Conservation (phyloP, 2,113 vertebrate species). For the Elaphurus davidianus region DNA sequence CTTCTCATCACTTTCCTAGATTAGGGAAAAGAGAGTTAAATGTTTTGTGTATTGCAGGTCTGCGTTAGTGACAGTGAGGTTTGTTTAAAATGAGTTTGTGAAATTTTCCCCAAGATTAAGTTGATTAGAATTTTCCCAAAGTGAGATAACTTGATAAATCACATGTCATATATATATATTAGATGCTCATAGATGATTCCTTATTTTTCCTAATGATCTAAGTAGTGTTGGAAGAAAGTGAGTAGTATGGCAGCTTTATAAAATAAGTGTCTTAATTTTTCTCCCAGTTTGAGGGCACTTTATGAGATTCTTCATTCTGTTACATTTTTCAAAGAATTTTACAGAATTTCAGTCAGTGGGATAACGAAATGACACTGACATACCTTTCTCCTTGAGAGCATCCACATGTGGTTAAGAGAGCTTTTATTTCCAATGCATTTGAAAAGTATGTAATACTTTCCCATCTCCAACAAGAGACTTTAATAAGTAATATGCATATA, state of each 20-base stretch:
- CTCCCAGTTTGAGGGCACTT: neutral
- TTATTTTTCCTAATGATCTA: neutral
- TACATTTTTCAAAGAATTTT: neutral
- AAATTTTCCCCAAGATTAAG: neutral
- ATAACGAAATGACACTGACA: neutral
- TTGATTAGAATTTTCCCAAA: neutral
- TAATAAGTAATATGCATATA: neutral
- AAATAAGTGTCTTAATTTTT: conserved; percentile 9
- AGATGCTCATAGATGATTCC: neutral
- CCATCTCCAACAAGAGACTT: neutral
- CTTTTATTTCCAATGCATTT: neutral
- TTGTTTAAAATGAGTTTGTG: neutral
- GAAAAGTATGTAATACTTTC: neutral
- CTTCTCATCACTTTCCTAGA: neutral
- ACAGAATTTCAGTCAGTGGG: neutral
- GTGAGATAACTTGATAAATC: neutral
- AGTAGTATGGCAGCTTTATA: neutral
- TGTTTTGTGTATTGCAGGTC: neutral
- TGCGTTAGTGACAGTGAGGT: neutral
- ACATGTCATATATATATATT: neutral
- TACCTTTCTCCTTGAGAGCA: neutral
- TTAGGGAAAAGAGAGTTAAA: neutral
- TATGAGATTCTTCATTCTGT: neutral
- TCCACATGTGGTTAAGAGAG: neutral
- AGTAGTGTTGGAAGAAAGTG: neutral